These are phyloP conservation scores for Scomber scombrus DNA, from an alignment of 2,113 vertebrate genomes.

Conservation along the genomic window DNA sequence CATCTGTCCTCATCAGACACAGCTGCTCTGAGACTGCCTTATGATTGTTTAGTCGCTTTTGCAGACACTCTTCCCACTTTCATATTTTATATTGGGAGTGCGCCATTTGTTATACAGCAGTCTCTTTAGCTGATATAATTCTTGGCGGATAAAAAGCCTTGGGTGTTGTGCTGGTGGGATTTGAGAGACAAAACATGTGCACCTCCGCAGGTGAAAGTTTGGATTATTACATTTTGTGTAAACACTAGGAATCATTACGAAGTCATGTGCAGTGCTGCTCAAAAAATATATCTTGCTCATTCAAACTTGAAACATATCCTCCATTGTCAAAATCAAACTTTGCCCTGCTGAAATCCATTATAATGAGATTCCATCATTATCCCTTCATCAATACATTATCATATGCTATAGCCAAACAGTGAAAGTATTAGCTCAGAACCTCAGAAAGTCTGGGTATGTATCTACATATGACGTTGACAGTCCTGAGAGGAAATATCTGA, in stretches of 20 bases:
- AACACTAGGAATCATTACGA: conserved; percentile 15
- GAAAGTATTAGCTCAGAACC: neutral
- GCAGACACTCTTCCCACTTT: conserved; percentile 68
- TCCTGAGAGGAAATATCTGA: neutral
- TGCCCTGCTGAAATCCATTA: neutral
- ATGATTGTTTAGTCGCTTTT: conserved; percentile 66
- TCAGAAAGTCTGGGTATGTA: neutral
- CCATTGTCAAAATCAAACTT: conserved; percentile 1
- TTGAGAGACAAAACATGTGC: conserved; percentile 51
- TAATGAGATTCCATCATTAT: neutral
- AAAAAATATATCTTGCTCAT: conserved; percentile 5
- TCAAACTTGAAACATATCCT: conserved; percentile 27
- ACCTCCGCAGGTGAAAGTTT: conserved; percentile 51
- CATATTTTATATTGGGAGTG: conserved; percentile 54
- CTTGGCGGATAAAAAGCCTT: conserved; percentile 54
- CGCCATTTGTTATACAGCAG: conserved; percentile 56
- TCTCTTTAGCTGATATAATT: conserved; percentile 64
- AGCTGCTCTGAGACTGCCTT: conserved; percentile 68
- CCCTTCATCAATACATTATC: neutral
- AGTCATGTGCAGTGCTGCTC: conserved; percentile 1
- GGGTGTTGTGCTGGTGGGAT: conserved; percentile 34
- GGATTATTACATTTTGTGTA: conserved; percentile 30
- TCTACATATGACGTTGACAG: too few relatives aligned
- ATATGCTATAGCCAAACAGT: too few relatives aligned
- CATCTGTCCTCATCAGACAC: conserved; percentile 77